These are phyloP conservation scores for Acrocephalus arundinaceus DNA, from an alignment of 2,113 vertebrate genomes.

Conservation along the genomic window DNA sequence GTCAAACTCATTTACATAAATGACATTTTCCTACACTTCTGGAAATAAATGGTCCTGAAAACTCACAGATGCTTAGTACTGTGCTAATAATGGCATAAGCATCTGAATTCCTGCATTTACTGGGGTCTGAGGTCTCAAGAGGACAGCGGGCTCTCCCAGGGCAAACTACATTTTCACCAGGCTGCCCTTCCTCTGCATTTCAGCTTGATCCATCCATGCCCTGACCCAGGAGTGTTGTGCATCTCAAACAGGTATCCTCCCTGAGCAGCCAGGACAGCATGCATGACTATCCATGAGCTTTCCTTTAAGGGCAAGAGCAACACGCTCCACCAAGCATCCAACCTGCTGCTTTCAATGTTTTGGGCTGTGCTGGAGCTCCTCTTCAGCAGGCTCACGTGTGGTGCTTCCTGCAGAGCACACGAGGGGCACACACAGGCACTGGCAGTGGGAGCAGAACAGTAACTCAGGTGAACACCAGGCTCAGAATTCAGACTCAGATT, in stretches of 20 bases:
- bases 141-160: background rate
- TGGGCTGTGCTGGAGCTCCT: background rate
- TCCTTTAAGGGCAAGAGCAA: background rate
- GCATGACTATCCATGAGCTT: accelerated
- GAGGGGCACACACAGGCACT: background rate
- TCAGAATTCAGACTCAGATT: background rate
- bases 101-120: background rate
- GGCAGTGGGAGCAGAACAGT: accelerated
- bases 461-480: background rate
- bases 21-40: background rate
- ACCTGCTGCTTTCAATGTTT: background rate
- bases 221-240: background rate
- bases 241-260: background rate
- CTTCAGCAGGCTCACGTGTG: accelerated
- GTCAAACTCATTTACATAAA: background rate
- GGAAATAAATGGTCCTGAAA: background rate
- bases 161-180: accelerated
- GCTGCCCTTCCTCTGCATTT: background rate
- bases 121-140: background rate
- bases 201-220: accelerated
- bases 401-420: background rate
- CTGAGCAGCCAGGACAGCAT: background rate
- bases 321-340: background rate
- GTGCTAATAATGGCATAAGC: background rate
- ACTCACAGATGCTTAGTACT: background rate